Evolutionary conservation across 1,140 invertebrate genomes (phyloP).

Genomic region (Trypoxylus dichotomus): DNA sequence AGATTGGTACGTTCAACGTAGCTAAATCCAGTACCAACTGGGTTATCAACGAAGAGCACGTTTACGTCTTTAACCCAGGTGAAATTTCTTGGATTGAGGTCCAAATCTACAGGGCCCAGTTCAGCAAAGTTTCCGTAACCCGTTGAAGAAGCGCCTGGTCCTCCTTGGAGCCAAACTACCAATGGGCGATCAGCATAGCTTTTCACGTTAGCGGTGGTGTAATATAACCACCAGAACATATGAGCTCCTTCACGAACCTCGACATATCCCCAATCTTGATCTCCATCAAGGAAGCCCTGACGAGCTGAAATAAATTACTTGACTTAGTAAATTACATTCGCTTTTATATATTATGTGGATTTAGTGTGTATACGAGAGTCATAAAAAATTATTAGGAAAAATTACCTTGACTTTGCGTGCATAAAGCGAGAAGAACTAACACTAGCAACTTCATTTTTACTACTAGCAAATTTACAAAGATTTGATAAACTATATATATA

Average conservation of each 20-base stretch:
- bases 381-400: background rate
- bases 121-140: conserved; percentile 79
- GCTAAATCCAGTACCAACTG: conserved; percentile 87
- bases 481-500: background rate
- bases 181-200: conserved; percentile 66
- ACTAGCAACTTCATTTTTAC: conserved; percentile 19
- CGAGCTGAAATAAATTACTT: conserved; percentile 36
- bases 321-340: too few relatives aligned
- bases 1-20: conserved; percentile 67
- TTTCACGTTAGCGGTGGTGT: conserved; percentile 62
- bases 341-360: background rate
- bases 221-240: conserved; percentile 85
- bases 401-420: conserved; percentile 18
- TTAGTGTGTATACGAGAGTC: background rate
- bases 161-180: conserved; percentile 68
- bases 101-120: conserved; percentile 69
- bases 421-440: background rate
- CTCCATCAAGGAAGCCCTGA: conserved; percentile 59
- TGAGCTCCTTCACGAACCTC: conserved; percentile 70
- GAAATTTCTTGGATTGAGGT: conserved; percentile 66
- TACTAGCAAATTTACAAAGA: background rate
- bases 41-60: conserved; percentile 85
- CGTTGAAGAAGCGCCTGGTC: conserved; percentile 74
- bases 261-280: conserved; percentile 71
- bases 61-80: conserved; percentile 78